Evolutionary conservation across 2,888 invertebrate genomes (phyloP), one percentile per base, ranked within the genome.

Genomic region (Yponomeuta malinellus): DNA sequence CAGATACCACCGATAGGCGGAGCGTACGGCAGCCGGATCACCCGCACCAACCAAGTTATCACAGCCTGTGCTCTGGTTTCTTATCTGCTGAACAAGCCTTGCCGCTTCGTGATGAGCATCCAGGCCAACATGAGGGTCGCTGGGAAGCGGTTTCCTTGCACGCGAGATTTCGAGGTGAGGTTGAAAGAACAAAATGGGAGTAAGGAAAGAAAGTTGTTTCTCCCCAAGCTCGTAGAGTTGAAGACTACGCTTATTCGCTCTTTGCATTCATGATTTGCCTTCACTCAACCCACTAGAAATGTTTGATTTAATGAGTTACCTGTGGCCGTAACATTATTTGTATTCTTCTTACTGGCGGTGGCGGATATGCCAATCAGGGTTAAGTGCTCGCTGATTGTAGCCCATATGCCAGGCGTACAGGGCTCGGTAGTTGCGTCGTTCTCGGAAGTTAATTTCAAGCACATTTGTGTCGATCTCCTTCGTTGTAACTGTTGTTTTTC

Each of bases 41-140:
- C 94, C 0, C 93, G 96, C 8, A 83, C 93, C 8, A 83, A 88
- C 15, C 87, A 93, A 10, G 81, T 94, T 0, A 93, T 95, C 0
- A 92, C 94, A 43, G 95, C 95, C 0, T 94, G 95, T 72, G 95
- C 96, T 0, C 79, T 98, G 12, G 97, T 95, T 0, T 94, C 96
- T 0, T 83, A 94, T 74, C 93, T 93, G 67, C 83, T 94, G 68
- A 90, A 93, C 75, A 90, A 94, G 69, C 96, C 97, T 0, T 95
- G 96, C 0, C 93, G 96, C 33, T 93, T 97, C 72, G 93, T 95
- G 1, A 84, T 96, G 85, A 92, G 95, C 33, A 88, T 97, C 71
- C 95, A 95, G 77, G 93, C 94, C 31, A 96, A 95, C 78, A 95
- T 97, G 94, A 92, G 93, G 69, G 87, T 93, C 4, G 78, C 95